A percentile compares a stretch with the other conserved stretches of the same genome.
phyloP scores from a whole-genome alignment of 2,113 vertebrate species.

The Toxostoma redivivum region DNA sequence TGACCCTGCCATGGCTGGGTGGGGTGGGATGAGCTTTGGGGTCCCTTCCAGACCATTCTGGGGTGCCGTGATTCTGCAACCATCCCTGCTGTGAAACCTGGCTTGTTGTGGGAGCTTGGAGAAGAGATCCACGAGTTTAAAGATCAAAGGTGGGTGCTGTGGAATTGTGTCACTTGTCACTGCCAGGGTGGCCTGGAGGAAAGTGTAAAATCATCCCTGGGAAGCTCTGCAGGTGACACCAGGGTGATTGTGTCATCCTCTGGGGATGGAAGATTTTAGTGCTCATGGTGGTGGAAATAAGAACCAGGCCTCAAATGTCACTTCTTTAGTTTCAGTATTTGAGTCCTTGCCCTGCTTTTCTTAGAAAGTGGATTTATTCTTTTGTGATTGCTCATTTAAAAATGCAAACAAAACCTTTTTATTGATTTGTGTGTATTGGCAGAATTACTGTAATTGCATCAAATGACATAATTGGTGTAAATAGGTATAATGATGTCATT shows the following conservation, averaged over 20 bases:
- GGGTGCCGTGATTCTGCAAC: accelerated
- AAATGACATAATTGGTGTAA: constrained; percentile 74
- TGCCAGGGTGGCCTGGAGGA: not conserved
- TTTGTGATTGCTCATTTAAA: constrained; percentile 49
- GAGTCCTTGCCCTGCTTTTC: not conserved
- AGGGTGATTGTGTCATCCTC: not conserved
- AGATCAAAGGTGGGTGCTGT: not conserved
- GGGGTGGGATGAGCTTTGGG: accelerated
- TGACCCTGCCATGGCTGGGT: not conserved
- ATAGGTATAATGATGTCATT: constrained; percentile 75
- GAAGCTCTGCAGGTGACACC: not conserved
- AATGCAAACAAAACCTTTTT: constrained; percentile 67
- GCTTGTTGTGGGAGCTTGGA: not conserved
- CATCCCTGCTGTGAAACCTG: not conserved
- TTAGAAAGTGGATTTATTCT: constrained; percentile 23
- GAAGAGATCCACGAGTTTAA: accelerated
- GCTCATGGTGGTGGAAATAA: not conserved
- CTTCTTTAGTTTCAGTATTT: not conserved
- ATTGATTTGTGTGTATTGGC: constrained; percentile 74
- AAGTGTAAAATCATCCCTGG: not conserved
- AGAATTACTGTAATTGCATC: constrained; percentile 71
- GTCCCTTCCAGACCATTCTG: not conserved
- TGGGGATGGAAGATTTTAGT: not conserved
- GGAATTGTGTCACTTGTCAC: not conserved
- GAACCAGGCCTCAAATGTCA: not conserved